Conservation (phyloP, 2,113 vertebrate species). For the Cottus gobio region DNA sequence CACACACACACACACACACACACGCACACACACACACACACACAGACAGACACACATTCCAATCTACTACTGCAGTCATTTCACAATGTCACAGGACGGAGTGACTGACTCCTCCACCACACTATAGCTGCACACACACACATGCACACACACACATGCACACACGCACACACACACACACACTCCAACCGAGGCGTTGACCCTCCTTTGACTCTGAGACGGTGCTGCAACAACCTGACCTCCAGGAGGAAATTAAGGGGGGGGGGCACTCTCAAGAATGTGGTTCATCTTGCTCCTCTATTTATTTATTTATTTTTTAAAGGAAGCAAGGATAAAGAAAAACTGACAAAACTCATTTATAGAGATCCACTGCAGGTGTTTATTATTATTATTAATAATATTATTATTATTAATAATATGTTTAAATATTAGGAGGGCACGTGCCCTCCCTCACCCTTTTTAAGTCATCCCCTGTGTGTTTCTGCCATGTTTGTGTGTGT, state of each 20-base stretch:
- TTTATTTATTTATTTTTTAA: not conserved
- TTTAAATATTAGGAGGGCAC: not conserved
- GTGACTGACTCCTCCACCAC: slow-evolving; percentile 35
- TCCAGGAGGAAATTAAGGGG: slow-evolving; percentile 28
- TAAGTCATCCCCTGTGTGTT: slow-evolving; percentile 78
- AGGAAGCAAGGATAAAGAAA: slow-evolving; percentile 1
- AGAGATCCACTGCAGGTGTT: slow-evolving; percentile 3
- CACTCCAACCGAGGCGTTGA: slow-evolving; percentile 20
- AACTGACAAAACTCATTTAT: not conserved
- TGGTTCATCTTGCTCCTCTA: not conserved
- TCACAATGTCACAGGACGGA: slow-evolving; percentile 79
- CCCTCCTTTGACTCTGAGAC: slow-evolving; percentile 40
- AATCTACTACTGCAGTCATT: slow-evolving; percentile 82
- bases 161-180: not conserved
- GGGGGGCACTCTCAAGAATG: slow-evolving; percentile 1
- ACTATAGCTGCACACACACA: slow-evolving; percentile 9
- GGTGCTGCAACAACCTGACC: slow-evolving; percentile 58
- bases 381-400: not conserved
- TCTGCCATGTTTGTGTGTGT: slow-evolving; percentile 72
- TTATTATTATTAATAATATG: not conserved
- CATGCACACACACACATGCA: not conserved
- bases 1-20: slow-evolving; percentile 38
- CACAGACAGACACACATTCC: slow-evolving; percentile 52
- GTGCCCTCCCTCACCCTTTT: slow-evolving; percentile 73
- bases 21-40: slow-evolving; percentile 49